Evolutionary conservation across 2,113 vertebrate species (phyloP), one percentile per base, ranked within the genome.

Genomic region (Sphaerodactylus townsendi): DNA sequence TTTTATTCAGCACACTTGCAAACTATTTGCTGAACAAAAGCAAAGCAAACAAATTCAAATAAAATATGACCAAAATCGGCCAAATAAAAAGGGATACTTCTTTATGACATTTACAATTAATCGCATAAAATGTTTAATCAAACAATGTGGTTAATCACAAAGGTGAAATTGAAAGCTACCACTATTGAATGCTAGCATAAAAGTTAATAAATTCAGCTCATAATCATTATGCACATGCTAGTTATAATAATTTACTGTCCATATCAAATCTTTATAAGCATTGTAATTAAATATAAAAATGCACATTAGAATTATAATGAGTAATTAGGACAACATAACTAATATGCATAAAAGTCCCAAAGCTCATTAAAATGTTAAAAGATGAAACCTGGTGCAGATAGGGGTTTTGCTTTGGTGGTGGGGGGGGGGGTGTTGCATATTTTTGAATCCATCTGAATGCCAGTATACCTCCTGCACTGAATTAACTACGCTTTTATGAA

Each of bases 231-330:
- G 92, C 93, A 90, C 94, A 94, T 92, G 93, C 95, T 96, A 90
- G 94, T 96, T 96, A 94, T 95, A 96, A 93, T 97, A 96, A 97
- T 96, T 97, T 96, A 95, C 94, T 94, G 94, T 91, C 96, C 96
- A 94, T 92, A 95, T 92, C 93, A 94, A 96, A 97, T 95, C 94
- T 96, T 96, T 96, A 93, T 96, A 96, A 97, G 96, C 93, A 95
- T 95, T 96, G 97, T 95, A 97, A 97, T 97, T 96, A 96, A 97
- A 97, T 96, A 97, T 96, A 95, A 97, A 85, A 96, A 96, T 94
- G 95, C 93, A 96, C 94, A 95, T 97, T 96, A 96, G 95, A 96
- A 95, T 94, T 93, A 92, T 96, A 96, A 96, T 96, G 95, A 96
- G 94, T 94, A 96, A 96, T 97, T 96, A 96, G 92, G 92, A 93